Conservation (phyloP, 2,797 vertebrate genomes). For the Sorex maritimensis region DNA sequence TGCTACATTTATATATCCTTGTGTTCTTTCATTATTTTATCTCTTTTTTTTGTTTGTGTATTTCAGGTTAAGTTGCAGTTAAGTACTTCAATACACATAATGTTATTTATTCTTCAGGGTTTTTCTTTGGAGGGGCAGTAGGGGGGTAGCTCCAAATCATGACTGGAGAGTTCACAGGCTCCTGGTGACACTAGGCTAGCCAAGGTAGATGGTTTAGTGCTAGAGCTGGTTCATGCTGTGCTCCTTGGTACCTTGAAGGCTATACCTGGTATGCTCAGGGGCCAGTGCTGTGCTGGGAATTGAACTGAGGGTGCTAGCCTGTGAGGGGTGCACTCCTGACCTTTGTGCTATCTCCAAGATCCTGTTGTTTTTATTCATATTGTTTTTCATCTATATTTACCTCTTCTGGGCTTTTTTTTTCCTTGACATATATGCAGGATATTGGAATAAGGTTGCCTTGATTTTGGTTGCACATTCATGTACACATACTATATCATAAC, state of each 20-base stretch:
- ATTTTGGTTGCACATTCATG: background rate
- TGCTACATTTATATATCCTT: background rate
- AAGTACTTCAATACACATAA: background rate
- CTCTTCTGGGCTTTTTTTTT: background rate
- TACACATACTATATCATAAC: background rate
- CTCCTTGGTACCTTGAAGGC: too few relatives aligned
- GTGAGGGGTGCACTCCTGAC: too few relatives aligned
- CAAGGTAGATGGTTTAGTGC: too few relatives aligned
- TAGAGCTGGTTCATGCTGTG: too few relatives aligned
- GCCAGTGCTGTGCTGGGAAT: too few relatives aligned
- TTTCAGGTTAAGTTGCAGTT: conserved; percentile 49
- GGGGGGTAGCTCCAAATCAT: too few relatives aligned
- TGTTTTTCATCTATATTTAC: too few relatives aligned
- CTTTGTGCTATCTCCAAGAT: background rate
- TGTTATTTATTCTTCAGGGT: background rate
- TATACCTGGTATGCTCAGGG: too few relatives aligned
- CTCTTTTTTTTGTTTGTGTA: conserved; percentile 10
- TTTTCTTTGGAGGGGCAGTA: background rate
- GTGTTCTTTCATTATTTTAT: background rate
- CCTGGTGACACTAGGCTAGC: too few relatives aligned
- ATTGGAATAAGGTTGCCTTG: background rate
- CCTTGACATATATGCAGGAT: conserved; percentile 1
- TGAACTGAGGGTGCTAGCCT: too few relatives aligned
- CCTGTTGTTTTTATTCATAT: too few relatives aligned
- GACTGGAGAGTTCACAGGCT: too few relatives aligned